phyloP scores from a whole-genome alignment of 2,797 vertebrate genomes.

The Mallotus villosus region DNA sequence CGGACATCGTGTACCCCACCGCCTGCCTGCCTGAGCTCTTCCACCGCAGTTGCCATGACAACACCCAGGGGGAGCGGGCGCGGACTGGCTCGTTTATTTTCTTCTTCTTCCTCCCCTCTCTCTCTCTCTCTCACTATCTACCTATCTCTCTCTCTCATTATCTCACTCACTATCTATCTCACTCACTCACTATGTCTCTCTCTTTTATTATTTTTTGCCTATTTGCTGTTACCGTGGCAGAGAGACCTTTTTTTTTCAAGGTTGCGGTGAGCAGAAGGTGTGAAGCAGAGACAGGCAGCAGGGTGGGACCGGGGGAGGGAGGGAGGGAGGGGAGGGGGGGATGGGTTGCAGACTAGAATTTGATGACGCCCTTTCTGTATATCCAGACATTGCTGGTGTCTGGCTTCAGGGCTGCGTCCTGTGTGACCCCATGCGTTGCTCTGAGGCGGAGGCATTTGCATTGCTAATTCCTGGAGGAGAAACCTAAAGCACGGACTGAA shows the following conservation, averaged over 20 bases:
- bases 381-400: neutral
- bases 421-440: neutral
- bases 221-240: conserved; percentile 52
- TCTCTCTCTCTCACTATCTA: conserved; percentile 23
- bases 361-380: neutral
- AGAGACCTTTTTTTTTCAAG: conserved; percentile 32
- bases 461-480: conserved; percentile 33
- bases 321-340: too few species aligned
- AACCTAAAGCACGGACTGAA: conserved; percentile 20
- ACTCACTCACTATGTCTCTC: neutral
- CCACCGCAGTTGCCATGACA: conserved; percentile 70
- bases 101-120: neutral
- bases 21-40: conserved; percentile 42
- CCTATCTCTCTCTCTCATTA: conserved; percentile 21
- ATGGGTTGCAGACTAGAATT: neutral
- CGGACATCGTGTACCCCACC: conserved; percentile 51
- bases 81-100: conserved; percentile 42
- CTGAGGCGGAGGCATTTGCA: conserved; percentile 32
- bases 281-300: conserved; percentile 56
- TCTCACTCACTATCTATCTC: neutral
- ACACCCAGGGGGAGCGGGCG: conserved; percentile 57
- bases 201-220: conserved; percentile 27
- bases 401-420: too few species aligned
- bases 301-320: neutral
- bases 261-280: conserved; percentile 63